phyloP scores from a whole-genome alignment of 2,797 vertebrate genomes.

The Anabacerthia variegaticeps region DNA sequence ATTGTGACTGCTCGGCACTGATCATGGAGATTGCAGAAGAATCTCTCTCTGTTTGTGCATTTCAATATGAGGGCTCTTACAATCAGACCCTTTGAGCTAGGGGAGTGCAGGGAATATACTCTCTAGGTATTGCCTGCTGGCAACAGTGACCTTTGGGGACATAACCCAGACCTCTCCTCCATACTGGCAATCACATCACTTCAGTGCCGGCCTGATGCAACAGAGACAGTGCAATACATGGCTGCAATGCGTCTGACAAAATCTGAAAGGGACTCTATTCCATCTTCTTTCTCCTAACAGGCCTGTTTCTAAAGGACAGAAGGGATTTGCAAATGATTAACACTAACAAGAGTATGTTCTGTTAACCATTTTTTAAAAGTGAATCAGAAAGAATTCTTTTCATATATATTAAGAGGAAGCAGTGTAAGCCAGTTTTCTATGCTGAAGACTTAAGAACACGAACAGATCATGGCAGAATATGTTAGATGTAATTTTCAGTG shows the following conservation, averaged over 20 bases:
- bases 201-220: rapidly evolving
- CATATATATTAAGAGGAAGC: background rate
- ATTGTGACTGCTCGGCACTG: background rate
- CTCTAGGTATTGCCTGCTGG: conserved; percentile 56
- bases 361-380: background rate
- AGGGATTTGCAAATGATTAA: conserved; percentile 6
- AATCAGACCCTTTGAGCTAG: conserved; percentile 49
- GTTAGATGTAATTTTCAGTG: background rate
- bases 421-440: background rate
- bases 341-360: conserved; percentile 1
- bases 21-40: background rate
- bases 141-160: conserved; percentile 33
- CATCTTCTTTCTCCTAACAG: background rate
- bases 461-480: background rate
- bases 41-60: background rate
- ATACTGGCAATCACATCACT: background rate
- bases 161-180: conserved; percentile 37
- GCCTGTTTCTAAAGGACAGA: conserved; percentile 6
- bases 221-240: background rate
- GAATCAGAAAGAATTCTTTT: conserved; percentile 23
- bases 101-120: background rate
- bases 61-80: background rate
- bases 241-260: background rate
- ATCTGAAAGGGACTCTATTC: conserved; percentile 45
- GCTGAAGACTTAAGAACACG: background rate